Evolutionary conservation across 2,113 vertebrate genomes (phyloP).

Genomic region (Uria lomvia): DNA sequence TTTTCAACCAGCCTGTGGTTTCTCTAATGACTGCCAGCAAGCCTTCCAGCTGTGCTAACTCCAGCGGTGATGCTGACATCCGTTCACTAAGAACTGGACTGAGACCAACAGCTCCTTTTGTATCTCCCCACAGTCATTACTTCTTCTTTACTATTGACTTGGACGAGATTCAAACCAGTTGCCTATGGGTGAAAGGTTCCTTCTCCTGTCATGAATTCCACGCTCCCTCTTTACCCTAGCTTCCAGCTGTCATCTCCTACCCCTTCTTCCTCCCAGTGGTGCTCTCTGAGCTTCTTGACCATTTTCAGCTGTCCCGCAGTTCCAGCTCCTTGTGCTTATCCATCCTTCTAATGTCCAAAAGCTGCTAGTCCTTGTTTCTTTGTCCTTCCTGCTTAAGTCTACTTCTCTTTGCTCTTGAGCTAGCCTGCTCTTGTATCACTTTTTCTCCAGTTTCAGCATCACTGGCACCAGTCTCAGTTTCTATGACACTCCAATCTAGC

Average conservation of each 20-base stretch:
- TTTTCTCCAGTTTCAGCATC: not conserved
- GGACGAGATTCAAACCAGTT: conserved; percentile 19
- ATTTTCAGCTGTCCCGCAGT: not conserved
- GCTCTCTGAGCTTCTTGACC: not conserved
- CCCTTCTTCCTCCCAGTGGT: not conserved
- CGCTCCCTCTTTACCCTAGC: not conserved
- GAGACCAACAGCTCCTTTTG: conserved; percentile 10
- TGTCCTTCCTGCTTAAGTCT: not conserved
- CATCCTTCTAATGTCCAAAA: not conserved
- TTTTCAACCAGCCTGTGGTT: conserved; percentile 1
- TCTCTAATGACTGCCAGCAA: not conserved
- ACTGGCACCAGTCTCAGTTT: not conserved
- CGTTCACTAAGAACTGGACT: not conserved
- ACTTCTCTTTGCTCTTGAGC: not conserved
- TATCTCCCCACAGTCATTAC: not conserved
- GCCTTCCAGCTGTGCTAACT: conserved; percentile 17
- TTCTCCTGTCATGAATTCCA: not conserved
- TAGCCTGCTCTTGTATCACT: not conserved
- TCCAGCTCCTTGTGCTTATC: not conserved
- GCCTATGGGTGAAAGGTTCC: conserved; percentile 43
- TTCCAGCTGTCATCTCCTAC: not conserved
- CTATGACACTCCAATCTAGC: not conserved
- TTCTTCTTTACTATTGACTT: not conserved
- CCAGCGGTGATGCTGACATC: not conserved
- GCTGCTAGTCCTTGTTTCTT: not conserved